phyloP scores from a whole-genome alignment of 2,797 vertebrate genomes.

The Agapornis canus region DNA sequence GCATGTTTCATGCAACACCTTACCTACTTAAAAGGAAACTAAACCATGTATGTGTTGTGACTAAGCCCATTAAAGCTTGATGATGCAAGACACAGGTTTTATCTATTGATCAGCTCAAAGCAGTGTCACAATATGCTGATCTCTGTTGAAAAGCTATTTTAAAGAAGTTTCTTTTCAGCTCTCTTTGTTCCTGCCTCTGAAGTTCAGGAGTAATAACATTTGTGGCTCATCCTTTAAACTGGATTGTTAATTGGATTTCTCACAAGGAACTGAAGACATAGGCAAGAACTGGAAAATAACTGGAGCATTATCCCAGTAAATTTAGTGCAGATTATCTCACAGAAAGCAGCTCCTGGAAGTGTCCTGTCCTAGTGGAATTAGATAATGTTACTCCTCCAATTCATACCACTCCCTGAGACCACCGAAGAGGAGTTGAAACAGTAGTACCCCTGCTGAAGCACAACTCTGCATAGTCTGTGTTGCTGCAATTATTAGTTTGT shows the following conservation, averaged over 20 bases:
- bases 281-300: not conserved
- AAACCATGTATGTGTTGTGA: not conserved
- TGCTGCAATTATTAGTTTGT: not conserved
- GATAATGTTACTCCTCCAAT: not conserved
- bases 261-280: not conserved
- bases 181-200: not conserved
- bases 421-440: not conserved
- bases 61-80: not conserved
- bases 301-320: not conserved
- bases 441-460: not conserved
- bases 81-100: not conserved
- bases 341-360: not conserved
- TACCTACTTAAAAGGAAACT: not conserved
- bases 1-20: not conserved
- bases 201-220: not conserved
- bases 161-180: not conserved
- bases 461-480: not conserved
- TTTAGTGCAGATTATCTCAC: not conserved
- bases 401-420: not conserved
- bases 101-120: not conserved
- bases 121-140: not conserved
- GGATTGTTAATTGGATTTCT: constrained; percentile 17
- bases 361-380: not conserved
- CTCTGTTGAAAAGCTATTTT: not conserved
- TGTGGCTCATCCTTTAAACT: not conserved